Evolutionary conservation across 2,113 vertebrate species (phyloP).

Genomic region (Felis chaus): DNA sequence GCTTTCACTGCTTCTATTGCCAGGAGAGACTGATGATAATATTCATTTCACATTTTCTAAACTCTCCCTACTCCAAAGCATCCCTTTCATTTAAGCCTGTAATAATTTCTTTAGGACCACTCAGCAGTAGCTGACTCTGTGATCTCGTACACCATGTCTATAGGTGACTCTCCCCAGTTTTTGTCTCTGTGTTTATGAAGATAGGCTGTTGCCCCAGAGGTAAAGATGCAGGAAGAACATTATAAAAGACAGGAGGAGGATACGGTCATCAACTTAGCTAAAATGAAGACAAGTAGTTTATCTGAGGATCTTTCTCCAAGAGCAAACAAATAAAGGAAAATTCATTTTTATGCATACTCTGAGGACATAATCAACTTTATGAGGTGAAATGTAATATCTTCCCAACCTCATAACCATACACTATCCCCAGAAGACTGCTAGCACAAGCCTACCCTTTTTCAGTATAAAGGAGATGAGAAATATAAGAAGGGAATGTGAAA

Average conservation of each 20-base stretch:
- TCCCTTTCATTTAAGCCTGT: not conserved
- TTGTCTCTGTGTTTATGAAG: not conserved
- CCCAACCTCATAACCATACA: conserved; percentile 50
- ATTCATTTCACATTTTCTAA: not conserved
- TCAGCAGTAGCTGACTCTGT: not conserved
- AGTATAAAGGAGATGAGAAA: conserved; percentile 18
- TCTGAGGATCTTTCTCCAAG: conserved; percentile 11
- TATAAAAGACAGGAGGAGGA: not conserved
- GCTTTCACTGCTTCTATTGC: not conserved
- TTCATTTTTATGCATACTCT: conserved; percentile 64
- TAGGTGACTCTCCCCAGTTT: not conserved
- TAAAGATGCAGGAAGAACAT: not conserved
- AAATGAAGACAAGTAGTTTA: conserved; percentile 59
- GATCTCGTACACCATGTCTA: not conserved
- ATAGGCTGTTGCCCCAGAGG: not conserved
- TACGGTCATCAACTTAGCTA: conserved; percentile 13
- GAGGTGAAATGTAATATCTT: conserved; percentile 64
- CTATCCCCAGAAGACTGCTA: not conserved
- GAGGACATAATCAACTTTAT: conserved; percentile 63
- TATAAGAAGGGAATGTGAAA: not conserved
- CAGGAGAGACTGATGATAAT: not conserved
- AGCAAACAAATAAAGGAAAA: conserved; percentile 68
- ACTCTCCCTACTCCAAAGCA: not conserved
- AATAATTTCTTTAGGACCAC: not conserved
- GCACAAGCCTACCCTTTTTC: not conserved